phyloP scores from a whole-genome alignment of 1,140 invertebrate genomes.

The Magallana angulata region DNA sequence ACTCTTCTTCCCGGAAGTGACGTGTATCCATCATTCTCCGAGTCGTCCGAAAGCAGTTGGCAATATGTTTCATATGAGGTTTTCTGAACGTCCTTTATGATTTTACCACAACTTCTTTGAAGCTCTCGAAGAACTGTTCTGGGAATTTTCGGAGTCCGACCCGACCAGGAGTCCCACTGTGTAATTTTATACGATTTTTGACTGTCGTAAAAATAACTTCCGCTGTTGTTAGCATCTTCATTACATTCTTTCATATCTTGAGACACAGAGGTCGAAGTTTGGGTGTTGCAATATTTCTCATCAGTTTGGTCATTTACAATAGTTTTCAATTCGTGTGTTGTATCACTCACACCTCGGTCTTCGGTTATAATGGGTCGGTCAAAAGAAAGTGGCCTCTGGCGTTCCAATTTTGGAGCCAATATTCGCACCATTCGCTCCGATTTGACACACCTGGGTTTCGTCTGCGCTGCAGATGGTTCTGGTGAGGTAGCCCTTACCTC shows the following conservation, averaged over 20 bases:
- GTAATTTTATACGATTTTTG: not conserved
- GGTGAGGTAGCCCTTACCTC: not conserved
- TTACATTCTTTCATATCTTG: not conserved
- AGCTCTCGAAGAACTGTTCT: not conserved
- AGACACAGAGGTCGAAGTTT: not conserved
- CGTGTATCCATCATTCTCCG: not conserved
- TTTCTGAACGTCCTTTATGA: not conserved
- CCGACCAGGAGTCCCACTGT: not conserved
- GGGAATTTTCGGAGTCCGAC: not conserved
- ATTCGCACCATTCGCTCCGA: not conserved
- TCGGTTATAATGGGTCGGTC: not conserved
- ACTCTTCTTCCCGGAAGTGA: not conserved
- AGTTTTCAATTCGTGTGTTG: not conserved
- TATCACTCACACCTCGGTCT: not conserved
- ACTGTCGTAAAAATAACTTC: not conserved
- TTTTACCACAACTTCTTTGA: not conserved
- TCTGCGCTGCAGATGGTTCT: not conserved
- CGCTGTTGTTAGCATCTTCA: not conserved
- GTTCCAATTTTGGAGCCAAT: not conserved
- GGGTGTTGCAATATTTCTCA: too few species aligned
- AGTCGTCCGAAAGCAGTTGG: not conserved
- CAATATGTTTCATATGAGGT: not conserved
- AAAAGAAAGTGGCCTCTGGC: not conserved
- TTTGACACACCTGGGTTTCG: not conserved
- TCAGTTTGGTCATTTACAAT: not conserved